phyloP scores from a whole-genome alignment of 2,888 invertebrate species.

The Tetragonula carbonaria region DNA sequence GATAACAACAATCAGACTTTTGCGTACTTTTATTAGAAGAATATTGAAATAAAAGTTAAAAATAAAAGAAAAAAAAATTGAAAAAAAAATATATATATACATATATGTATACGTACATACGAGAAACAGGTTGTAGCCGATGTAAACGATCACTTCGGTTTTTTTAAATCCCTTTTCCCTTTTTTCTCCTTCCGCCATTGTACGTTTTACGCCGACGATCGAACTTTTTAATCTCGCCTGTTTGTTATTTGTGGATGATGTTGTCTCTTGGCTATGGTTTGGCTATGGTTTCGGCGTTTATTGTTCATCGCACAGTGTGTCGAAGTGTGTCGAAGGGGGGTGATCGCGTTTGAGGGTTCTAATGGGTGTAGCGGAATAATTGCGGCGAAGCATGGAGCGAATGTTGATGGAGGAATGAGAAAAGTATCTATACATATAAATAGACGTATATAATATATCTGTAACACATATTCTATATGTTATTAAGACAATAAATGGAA shows the following conservation, averaged over 20 bases:
- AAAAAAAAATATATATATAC: background rate
- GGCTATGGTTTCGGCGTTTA: conserved; percentile 29
- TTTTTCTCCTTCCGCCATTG: background rate
- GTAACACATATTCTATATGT: conserved; percentile 74
- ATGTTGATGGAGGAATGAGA: conserved; percentile 45
- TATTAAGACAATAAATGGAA: conserved; percentile 75
- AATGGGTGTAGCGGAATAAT: conserved; percentile 15
- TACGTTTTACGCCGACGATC: conserved; percentile 17
- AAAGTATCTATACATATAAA: conserved; percentile 59
- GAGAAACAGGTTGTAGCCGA: background rate
- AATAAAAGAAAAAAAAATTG: background rate
- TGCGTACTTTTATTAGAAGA: background rate
- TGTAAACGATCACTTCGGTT: background rate
- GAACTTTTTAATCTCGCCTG: conserved; percentile 34
- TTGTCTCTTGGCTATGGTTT: conserved; percentile 21
- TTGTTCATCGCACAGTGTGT: conserved; percentile 8
- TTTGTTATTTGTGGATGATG: conserved; percentile 22
- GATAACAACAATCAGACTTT: conserved; percentile 15
- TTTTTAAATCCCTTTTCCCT: background rate
- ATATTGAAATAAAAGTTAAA: no score
- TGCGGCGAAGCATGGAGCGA: conserved; percentile 29
- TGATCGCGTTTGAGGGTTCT: conserved; percentile 34
- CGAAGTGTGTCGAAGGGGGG: conserved; percentile 23
- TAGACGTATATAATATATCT: conserved; percentile 66
- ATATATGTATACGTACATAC: background rate